Evolutionary conservation across 2,113 vertebrate genomes (phyloP).

Genomic region (Verasper variegatus): DNA sequence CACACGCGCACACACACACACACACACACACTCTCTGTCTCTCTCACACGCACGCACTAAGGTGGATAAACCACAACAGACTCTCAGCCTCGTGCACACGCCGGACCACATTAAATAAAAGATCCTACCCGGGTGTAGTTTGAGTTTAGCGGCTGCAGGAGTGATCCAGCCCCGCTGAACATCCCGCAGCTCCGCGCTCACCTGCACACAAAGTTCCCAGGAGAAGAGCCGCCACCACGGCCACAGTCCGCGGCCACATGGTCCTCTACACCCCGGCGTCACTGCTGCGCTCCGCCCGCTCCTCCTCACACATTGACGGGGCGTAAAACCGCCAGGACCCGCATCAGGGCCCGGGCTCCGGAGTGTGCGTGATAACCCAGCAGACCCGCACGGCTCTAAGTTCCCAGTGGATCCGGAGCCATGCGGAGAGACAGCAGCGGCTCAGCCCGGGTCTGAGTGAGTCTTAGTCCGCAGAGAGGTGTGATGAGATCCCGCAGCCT

Average conservation of each 20-base stretch:
- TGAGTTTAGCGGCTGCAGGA: too few relatives aligned
- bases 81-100: background rate
- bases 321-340: conserved; percentile 7
- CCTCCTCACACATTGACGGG: conserved; percentile 42
- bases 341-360: conserved; percentile 34
- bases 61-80: background rate
- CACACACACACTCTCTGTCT: background rate
- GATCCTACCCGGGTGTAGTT: too few relatives aligned
- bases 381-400: conserved; percentile 28
- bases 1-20: too few relatives aligned
- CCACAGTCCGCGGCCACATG: background rate
- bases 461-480: conserved; percentile 8
- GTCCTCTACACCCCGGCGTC: background rate
- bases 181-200: conserved; percentile 39
- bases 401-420: conserved; percentile 26
- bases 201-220: conserved; percentile 89
- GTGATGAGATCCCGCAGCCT: background rate
- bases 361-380: conserved; percentile 14
- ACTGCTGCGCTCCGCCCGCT: background rate
- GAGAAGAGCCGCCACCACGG: conserved; percentile 74
- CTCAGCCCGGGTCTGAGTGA: background rate
- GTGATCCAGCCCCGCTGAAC: too few relatives aligned
- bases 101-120: background rate
- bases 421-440: conserved; percentile 16
- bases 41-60: background rate